Evolutionary conservation across 2,113 vertebrate genomes (phyloP), one percentile per base, ranked within the genome.

Genomic region (Galemys pyrenaicus): DNA sequence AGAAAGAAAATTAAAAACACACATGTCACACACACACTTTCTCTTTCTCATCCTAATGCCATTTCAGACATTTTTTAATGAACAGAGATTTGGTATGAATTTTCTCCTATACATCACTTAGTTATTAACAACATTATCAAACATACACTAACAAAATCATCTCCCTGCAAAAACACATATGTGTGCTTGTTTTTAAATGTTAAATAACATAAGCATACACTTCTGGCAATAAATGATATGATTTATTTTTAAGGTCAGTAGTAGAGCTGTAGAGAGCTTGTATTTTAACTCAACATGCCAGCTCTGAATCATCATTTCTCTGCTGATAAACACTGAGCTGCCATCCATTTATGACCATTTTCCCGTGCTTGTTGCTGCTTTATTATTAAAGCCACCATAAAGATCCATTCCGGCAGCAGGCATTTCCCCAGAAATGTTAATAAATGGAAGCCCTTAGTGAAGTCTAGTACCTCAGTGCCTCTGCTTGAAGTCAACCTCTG

Each of bases 201-300:
- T 97, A 97, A 98, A 96, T 96, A 80, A 96, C 96, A 93, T 67
- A 56, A 97, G 68, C 86, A 87, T 96, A 85, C 85, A 96, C 96
- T 97, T 96, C 89, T 97, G 95, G 98, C 88, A 98, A 96, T 97
- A 98, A 98, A 98, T 96, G 96, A 84, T 70, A 92, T 97, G 95
- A 98, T 98, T 98, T 98, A 98, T 97, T 98, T 96, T 92, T 96
- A 97, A 98, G 98, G 98, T 98, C 97, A 98, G 93, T 92, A 65
- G 16, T 78, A 84, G 98, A 97, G 94, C 87, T 94, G 67, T 95
- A 97, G 90, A 97, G 95, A 97, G 96, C 95, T 97, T 98, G 95
- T 97, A 97, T 98, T 98, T 98, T 98, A 98, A 96, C 97, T 98
- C 89, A 94, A 70, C 85, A 80, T 95, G 79, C 96, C 96, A 94